Evolutionary conservation across 2,113 vertebrate species (phyloP), one percentile per base, ranked within the genome.

Genomic region (Butastur rufipennis): DNA sequence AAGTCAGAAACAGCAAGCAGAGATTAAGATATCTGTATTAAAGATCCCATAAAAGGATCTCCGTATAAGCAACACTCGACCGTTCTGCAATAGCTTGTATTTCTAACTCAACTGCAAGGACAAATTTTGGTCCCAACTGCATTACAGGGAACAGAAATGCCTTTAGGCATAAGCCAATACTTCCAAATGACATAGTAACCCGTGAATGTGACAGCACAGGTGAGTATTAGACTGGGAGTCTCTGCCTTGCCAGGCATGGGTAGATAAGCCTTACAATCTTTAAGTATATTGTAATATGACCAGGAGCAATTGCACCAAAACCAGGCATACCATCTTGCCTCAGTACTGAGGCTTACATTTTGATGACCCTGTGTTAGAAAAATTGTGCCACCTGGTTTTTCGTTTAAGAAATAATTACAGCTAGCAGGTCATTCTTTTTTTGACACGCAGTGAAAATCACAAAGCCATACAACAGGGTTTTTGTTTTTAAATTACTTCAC

Each of bases 271-370:
- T 68, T 23, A 22, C 27, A 34, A 9, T 26, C 50, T 47, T 22
- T 16, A 70, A 53, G 11, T 20, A 25, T 7, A 66, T 13, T 2
- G 1, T 10, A 72, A 45, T 11, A 56, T 0, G 0, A 65, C 13
- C 36, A 58, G 74, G 10, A 56, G 23, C 50, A 58, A 22, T 10
- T 43, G n/a, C 42, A 58, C 1, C 0, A 3, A 74, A 20, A 63
- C 15, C 74, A 80, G 26, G 34, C 20, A 79, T 40, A 32, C 14
- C 66, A 21, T 7, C 52, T 45, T 36, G 13, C 27, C 48, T 43
- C 56, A 63, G 20, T 22, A 56, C 20, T 19, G 32, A 75, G 12
- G 19, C 34, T 16, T 45, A 18, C 18, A 3, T 59, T 81, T 65
- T 32, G 32, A 67, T 22, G 11, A n/a, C 11, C 5, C 27, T 25